phyloP scores from a whole-genome alignment of 2,797 vertebrate species.

The Eremophila alpestris region DNA sequence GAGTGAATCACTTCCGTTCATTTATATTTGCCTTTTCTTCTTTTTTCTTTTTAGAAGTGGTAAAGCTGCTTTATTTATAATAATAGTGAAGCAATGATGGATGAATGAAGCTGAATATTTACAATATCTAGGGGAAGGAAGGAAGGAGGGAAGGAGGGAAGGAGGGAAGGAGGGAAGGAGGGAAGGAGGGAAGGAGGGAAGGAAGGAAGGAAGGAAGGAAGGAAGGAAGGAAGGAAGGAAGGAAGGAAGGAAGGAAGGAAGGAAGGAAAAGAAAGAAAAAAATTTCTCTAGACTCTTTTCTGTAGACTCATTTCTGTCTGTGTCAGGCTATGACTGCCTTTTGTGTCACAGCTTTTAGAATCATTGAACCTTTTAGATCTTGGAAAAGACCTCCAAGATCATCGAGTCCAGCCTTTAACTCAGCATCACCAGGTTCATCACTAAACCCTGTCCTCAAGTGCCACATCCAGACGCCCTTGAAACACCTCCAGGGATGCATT shows the following conservation, averaged over 20 bases:
- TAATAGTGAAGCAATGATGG: background rate
- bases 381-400: background rate
- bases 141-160: no score
- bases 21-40: background rate
- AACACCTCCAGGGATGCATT: background rate
- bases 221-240: no score
- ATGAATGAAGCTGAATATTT: background rate
- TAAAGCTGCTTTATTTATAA: background rate
- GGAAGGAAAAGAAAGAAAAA: no score
- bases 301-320: background rate
- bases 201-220: no score
- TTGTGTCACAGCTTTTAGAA: background rate
- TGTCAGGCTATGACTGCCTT: background rate
- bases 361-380: background rate
- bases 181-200: background rate
- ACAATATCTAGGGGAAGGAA: background rate
- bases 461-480: fast-evolving
- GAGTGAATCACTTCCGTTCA: background rate
- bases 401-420: fast-evolving
- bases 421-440: background rate
- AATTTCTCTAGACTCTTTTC: background rate
- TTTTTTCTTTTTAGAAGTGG: background rate
- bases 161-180: no score
- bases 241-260: no score
- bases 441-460: background rate